Evolutionary conservation across 2,888 invertebrate species (phyloP).

Genomic region (Ypsolopha scabrella): DNA sequence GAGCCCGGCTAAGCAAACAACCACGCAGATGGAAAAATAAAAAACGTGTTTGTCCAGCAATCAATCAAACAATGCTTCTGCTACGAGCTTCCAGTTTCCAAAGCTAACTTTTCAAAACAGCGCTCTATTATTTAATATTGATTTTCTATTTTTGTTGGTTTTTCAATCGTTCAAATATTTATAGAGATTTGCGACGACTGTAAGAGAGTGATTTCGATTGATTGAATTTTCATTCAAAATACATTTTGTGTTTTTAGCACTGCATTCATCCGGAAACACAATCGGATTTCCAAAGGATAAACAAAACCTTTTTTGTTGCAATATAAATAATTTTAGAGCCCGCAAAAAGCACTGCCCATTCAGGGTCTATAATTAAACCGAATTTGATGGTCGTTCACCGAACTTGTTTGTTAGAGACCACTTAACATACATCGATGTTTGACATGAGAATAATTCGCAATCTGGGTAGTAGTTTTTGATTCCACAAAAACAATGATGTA

Average conservation of each 20-base stretch:
- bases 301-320: constrained; percentile 2
- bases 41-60: constrained; percentile 57
- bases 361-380: constrained; percentile 1
- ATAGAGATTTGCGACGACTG: constrained; percentile 40
- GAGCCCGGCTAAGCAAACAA: constrained; percentile 33
- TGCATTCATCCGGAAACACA: neutral
- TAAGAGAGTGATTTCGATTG: constrained; percentile 32
- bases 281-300: constrained; percentile 1
- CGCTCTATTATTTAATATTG: constrained; percentile 55
- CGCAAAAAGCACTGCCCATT: neutral
- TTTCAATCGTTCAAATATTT: constrained; percentile 38
- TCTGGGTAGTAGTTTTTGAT: constrained; percentile 23
- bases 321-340: constrained; percentile 1
- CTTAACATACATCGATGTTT: constrained; percentile 13
- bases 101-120: constrained; percentile 51
- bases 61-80: constrained; percentile 58
- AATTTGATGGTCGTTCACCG: constrained; percentile 5
- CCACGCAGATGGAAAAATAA: constrained; percentile 42
- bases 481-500: constrained; percentile 39
- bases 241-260: neutral
- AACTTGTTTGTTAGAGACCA: constrained; percentile 8
- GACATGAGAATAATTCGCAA: constrained; percentile 37
- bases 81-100: constrained; percentile 32
- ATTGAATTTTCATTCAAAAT: constrained; percentile 32
- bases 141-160: constrained; percentile 52